A percentile compares a stretch with the other conserved stretches of the same genome.
Evolutionary conservation across 2,888 invertebrate genomes (phyloP).

Genomic region (Drosophila neoperkinsi): DNA sequence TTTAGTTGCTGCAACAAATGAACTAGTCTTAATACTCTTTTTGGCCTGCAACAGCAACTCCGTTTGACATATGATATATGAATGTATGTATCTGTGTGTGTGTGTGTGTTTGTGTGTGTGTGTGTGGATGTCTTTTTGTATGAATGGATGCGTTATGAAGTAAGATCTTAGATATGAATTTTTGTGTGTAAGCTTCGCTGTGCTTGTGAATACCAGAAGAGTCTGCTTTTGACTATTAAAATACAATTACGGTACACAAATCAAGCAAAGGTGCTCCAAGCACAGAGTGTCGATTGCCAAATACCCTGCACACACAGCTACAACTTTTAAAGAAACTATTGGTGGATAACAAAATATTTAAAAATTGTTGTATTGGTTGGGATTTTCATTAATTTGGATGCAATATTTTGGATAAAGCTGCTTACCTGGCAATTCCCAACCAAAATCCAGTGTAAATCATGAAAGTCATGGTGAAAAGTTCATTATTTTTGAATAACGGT

Average conservation of each 20-base stretch:
- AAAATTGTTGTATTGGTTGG: too few relatives aligned
- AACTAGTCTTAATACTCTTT: conserved; percentile 44
- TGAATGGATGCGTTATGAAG: conserved; percentile 40
- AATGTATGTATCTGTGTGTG: neutral
- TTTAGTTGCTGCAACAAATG: conserved; percentile 43
- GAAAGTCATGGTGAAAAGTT: neutral
- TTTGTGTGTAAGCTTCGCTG: conserved; percentile 26
- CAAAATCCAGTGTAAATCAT: rapidly evolving
- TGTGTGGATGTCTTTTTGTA: conserved; percentile 7
- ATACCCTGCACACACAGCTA: neutral
- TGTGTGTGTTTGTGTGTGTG: neutral
- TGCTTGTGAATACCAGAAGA: conserved; percentile 16
- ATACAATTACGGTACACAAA: conserved; percentile 22
- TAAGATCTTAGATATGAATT: conserved; percentile 59
- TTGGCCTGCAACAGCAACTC: conserved; percentile 43
- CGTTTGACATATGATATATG: conserved; percentile 49
- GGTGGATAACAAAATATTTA: too few relatives aligned
- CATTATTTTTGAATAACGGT: neutral
- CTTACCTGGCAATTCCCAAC: neutral
- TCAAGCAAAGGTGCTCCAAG: neutral
- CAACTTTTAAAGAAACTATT: rapidly evolving
- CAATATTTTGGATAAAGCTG: neutral
- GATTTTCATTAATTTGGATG: too few relatives aligned
- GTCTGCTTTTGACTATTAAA: conserved; percentile 28
- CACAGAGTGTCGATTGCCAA: neutral